Evolutionary conservation across 2,888 invertebrate species (phyloP), one percentile per base, ranked within the genome.

Genomic region (Tenthredo scrophulariae): DNA sequence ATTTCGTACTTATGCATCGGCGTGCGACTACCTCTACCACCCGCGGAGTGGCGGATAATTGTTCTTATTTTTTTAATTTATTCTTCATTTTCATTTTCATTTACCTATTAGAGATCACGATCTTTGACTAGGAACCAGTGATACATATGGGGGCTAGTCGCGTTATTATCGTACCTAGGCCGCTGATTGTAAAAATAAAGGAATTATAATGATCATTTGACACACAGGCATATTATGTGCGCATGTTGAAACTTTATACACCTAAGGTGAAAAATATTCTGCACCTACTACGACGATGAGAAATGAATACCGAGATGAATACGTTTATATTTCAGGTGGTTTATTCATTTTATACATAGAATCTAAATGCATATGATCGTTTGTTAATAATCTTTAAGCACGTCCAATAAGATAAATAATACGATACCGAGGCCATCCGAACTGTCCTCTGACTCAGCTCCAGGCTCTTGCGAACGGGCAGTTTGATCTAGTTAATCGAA

Each of bases 351-450:
- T 22, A 40, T 40, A 26, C 0, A 15, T 72, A 46, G 2, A 13
- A 46, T 46, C 46, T 46, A 46, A 13, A 15, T 13, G 0, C 46
- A 13, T 46, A 37, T 37, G 37, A 3, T 3, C 0, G 46, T 46
- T 43, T 22, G 18, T 54, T 50, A 58, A 9, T n/a, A 37, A n/a
- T 5, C 58, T 50, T 62, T 43, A 7, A 84, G 67, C 26, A 80
- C 29, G 22, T 84, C 40, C 43, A 84, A 84, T 29, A 50, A 80
- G 22, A 80, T 62, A 10, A 29, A 37, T 37, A 62, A 46, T n/a
- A 67, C n/a, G 46, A 80, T 5, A 46, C 79, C 79, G 80, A 84
- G 84, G 84, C 79, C 84, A 80, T 50, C 50, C 40, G 50, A 15
- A 62, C 65, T 80, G 62, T 62, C 84, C 40, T 33, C 84, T 65